Evolutionary conservation across 2,888 invertebrate genomes (phyloP).

Genomic region (Pachycephus smyrnensis): DNA sequence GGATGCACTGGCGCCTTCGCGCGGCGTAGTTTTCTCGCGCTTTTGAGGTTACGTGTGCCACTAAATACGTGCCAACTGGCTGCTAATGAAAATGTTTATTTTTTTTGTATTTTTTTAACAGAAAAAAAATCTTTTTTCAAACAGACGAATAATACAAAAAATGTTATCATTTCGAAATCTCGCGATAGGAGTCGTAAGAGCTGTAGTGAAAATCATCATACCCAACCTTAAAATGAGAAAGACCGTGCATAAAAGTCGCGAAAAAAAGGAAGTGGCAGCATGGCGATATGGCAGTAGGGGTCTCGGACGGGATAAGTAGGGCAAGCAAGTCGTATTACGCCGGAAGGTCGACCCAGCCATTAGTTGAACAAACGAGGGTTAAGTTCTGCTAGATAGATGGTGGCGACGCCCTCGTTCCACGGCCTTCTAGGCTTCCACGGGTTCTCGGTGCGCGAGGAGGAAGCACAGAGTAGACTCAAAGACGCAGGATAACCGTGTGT

Average conservation of each 20-base stretch:
- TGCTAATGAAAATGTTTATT: neutral
- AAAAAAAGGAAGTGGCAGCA: neutral
- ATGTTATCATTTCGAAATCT: neutral
- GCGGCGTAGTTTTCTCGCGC: neutral
- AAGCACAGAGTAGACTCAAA: neutral
- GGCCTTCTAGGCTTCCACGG: neutral
- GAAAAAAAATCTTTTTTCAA: neutral
- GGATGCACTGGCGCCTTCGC: neutral
- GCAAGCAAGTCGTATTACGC: conserved; percentile 38
- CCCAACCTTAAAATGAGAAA: neutral
- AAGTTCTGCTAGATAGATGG: conserved; percentile 7
- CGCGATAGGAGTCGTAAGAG: neutral
- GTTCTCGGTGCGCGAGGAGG: neutral
- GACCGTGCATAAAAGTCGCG: neutral
- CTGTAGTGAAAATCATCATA: neutral
- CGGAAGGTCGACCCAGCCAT: conserved; percentile 43
- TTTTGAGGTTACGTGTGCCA: neutral
- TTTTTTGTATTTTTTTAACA: neutral
- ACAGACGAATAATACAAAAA: neutral
- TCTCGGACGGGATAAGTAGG: conserved; percentile 30
- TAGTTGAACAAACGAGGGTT: conserved; percentile 48
- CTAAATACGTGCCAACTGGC: neutral
- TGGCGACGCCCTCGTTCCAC: neutral
- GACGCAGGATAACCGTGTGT: neutral
- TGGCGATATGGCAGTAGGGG: neutral